Conservation (phyloP, 2,113 vertebrate species). For the Pelvicachromis taeniatus region DNA sequence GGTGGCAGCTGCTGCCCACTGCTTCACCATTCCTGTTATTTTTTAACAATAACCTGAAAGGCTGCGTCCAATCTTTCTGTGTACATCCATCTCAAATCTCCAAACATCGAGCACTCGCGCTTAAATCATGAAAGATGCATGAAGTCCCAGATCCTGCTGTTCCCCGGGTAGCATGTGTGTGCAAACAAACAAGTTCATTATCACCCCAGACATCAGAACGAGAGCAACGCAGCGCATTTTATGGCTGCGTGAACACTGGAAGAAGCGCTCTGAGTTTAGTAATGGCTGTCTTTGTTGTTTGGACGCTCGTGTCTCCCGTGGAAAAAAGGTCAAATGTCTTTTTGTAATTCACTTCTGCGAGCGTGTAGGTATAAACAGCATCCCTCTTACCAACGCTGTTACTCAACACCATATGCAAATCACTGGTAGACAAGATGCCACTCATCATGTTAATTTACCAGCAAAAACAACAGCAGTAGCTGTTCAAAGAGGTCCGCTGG, state of each 20-base stretch:
- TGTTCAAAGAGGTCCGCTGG: not conserved
- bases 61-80: too few relatives aligned
- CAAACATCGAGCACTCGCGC: constrained; percentile 42
- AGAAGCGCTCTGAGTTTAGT: not conserved
- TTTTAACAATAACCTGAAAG: too few relatives aligned
- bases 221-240: not conserved
- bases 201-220: constrained; percentile 42
- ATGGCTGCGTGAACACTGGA: not conserved
- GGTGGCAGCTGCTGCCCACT: not conserved
- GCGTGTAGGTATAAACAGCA: not conserved
- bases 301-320: not conserved
- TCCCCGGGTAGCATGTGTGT: constrained; percentile 4
- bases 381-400: not conserved
- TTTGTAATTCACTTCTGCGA: not conserved
- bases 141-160: constrained; percentile 17
- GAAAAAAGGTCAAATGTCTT: not conserved
- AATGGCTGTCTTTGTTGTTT: not conserved
- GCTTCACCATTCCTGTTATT: too few relatives aligned
- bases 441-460: constrained; percentile 8
- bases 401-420: not conserved
- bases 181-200: constrained; percentile 65
- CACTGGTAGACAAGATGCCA: not conserved
- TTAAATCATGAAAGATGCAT: constrained; percentile 62
- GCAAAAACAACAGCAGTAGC: constrained; percentile 1
- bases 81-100: too few relatives aligned